Evolutionary conservation across 1,140 invertebrate species (phyloP), one percentile per base, ranked within the genome.

Genomic region (Papilio helenus): DNA sequence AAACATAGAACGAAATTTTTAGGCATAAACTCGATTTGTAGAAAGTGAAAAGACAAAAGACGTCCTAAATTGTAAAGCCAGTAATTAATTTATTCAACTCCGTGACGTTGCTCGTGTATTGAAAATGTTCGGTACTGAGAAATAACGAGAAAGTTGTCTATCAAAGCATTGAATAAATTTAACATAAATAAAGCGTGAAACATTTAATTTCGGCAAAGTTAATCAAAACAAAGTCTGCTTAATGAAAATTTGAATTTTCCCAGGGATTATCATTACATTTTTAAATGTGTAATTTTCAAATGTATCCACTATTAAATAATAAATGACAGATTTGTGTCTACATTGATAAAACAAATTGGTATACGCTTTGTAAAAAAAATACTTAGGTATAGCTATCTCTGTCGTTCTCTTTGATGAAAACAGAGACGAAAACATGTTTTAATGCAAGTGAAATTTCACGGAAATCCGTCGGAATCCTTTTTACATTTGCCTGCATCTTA

Each of bases 111-210:
- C 23, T 29, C 26, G 61, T 34, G 26, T 68, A 68, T 68, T 68
- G 61, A 68, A 68, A 68, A 68, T 29, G 61, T 68, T 29, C 61
- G 12, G 26, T 68, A 29, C 61, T 68, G 61, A 9, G 61, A 61
- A 61, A 61, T 61, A 61, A 61, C 58, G 9, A 23, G 58, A 68
- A 68, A 68, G 26, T 68, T 68, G 61, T 16, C 61, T 68, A 34
- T 68, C 61, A 68, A 68, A 68, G 61, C 61, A 68, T 68, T 68
- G 61, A 68, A 68, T 68, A 68, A 68, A 68, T 29, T 68, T 68
- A 68, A 68, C 61, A 68, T 68, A 68, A 68, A 61, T 61, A 61
- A 61, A 61, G 23, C 58, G 23, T 61, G 12, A 61, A 61, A 68
- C 61, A 68, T 68, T 68, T 68, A 29, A 68, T 68, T 68, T 29